phyloP scores from a whole-genome alignment of 53 echinoderm and acorn worm genomes.

The Hippasteria phrygiana region DNA sequence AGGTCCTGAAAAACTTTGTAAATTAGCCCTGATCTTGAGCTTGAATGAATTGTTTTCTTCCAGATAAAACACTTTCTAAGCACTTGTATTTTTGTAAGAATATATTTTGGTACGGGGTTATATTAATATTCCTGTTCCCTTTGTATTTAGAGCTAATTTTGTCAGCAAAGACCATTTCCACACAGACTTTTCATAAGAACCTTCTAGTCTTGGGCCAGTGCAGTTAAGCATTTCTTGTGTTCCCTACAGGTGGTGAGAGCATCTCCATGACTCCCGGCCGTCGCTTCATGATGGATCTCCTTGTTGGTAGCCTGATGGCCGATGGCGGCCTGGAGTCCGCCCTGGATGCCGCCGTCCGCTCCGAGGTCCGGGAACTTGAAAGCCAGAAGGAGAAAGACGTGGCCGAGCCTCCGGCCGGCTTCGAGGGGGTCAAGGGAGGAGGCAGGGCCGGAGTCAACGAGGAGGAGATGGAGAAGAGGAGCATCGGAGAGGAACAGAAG shows the following conservation, averaged over 20 bases:
- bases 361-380: constrained; percentile 93
- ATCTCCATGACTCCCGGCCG: constrained; percentile 93
- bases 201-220: background rate
- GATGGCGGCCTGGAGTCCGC: constrained; percentile 96
- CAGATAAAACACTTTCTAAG: no score
- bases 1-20: no score
- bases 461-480: constrained; percentile 54
- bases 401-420: constrained; percentile 78
- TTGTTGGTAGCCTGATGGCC: constrained; percentile 96
- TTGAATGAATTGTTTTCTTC: no score
- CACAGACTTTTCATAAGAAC: background rate
- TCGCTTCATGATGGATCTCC: constrained; percentile 98
- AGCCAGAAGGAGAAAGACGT: constrained; percentile 93
- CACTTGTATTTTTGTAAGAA: no score
- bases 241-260: constrained; percentile 81
- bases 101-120: no score
- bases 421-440: constrained; percentile 70
- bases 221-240: background rate
- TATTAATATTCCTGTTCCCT: no score
- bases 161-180: background rate
- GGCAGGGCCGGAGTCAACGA: constrained; percentile 40
- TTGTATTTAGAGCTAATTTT: no score
- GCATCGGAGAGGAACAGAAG: constrained; percentile 47
- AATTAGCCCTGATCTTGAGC: no score
- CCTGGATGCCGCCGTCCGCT: constrained; percentile 89